Conservation (phyloP, 1,140 invertebrate genomes). For the Drosophila varians region DNA sequence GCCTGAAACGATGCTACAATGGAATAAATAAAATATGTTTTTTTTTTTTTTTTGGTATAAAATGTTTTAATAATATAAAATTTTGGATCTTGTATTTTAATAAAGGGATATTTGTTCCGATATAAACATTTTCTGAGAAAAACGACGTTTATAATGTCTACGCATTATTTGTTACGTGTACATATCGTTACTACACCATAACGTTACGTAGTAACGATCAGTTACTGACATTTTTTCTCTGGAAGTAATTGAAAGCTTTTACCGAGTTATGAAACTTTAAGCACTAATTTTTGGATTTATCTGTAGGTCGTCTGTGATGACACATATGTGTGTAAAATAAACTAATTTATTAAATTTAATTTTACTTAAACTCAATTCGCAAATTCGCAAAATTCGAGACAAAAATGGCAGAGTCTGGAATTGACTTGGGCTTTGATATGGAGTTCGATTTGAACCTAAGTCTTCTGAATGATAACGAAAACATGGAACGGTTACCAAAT, state of each 20-base stretch:
- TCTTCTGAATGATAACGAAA: conserved; percentile 32
- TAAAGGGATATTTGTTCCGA: too few relatives aligned
- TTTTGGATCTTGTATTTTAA: too few relatives aligned
- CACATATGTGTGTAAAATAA: conserved; percentile 5
- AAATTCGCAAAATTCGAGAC: too few relatives aligned
- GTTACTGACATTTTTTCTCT: conserved; percentile 28
- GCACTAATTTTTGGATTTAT: conserved; percentile 1
- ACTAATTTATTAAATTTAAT: conserved; percentile 1
- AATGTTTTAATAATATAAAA: too few relatives aligned
- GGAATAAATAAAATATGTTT: too few relatives aligned
- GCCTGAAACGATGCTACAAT: too few relatives aligned
- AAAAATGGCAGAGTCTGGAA: conserved; percentile 33
- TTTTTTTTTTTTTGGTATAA: too few relatives aligned
- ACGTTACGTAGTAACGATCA: conserved; percentile 6
- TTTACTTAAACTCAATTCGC: not conserved
- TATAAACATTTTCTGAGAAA: not conserved
- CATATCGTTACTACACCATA: too few relatives aligned
- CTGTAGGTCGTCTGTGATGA: conserved; percentile 1
- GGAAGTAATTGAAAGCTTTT: conserved; percentile 40
- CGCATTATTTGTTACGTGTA: not conserved
- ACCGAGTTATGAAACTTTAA: conserved; percentile 30
- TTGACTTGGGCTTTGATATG: conserved; percentile 38
- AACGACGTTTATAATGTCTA: not conserved
- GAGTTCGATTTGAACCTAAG: conserved; percentile 40
- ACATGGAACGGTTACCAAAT: conserved; percentile 31